Evolutionary conservation across 2,888 invertebrate genomes (phyloP).

Genomic region (Drosophila affinis): DNA sequence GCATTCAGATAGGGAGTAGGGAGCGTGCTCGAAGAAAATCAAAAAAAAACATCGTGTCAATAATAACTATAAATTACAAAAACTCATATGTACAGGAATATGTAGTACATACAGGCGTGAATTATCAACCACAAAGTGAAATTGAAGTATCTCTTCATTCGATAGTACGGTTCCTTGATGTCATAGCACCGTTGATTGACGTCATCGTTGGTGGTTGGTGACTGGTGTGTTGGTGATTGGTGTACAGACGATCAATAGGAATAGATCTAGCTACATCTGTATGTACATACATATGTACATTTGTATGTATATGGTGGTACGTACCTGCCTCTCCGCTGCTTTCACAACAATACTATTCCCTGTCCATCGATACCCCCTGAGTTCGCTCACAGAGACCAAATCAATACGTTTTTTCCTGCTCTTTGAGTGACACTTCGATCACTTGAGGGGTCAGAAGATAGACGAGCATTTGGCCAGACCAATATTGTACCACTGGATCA

Average conservation of each 20-base stretch:
- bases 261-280: constrained; percentile 10
- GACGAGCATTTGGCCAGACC: neutral
- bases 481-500: neutral
- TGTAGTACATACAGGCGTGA: constrained; percentile 13
- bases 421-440: neutral
- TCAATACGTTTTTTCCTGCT: neutral
- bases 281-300: neutral
- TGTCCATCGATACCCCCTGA: neutral
- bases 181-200: constrained; percentile 64
- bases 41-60: constrained; percentile 1
- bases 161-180: constrained; percentile 51
- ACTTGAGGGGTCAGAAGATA: neutral
- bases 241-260: neutral
- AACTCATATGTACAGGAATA: neutral
- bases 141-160: constrained; percentile 40
- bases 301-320: neutral
- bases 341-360: neutral
- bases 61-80: constrained; percentile 57
- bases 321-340: neutral
- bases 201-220: constrained; percentile 49
- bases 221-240: neutral
- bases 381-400: neutral
- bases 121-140: constrained; percentile 45
- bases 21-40: too few relatives aligned
- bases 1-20: too few relatives aligned